These are phyloP conservation scores for Pyxicephalus adspersus DNA, from an alignment of 2,113 vertebrate genomes.

Conservation along the genomic window DNA sequence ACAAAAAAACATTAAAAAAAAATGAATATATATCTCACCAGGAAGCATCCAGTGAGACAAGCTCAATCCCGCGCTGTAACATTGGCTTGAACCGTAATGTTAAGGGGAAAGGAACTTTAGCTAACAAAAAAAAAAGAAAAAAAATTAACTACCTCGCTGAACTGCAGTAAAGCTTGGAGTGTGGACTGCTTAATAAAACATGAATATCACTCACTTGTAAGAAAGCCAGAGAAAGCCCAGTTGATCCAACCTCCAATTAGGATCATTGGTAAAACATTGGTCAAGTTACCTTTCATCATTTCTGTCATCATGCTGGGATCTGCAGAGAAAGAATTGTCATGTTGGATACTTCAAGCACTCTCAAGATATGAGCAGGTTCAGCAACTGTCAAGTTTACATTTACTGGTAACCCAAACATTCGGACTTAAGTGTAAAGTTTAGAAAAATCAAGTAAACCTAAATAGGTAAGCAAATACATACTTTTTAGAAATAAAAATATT, in stretches of 20 bases:
- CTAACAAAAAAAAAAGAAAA: slow-evolving; percentile 59
- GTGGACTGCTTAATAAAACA: too few species aligned
- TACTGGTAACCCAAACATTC: too few species aligned
- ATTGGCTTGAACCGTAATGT: slow-evolving; percentile 84
- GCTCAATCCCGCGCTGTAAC: slow-evolving; percentile 81
- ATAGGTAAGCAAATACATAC: too few species aligned
- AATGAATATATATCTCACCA: slow-evolving; percentile 67
- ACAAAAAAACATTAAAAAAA: background rate
- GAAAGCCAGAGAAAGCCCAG: slow-evolving; percentile 85
- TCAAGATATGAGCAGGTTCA: too few species aligned
- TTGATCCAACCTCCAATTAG: slow-evolving; percentile 86
- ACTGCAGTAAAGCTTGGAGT: background rate
- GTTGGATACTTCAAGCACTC: too few species aligned
- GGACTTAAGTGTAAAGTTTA: too few species aligned
- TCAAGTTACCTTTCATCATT: slow-evolving; percentile 86
- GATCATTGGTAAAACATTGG: slow-evolving; percentile 84
- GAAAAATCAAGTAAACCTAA: too few species aligned
- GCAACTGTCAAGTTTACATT: too few species aligned
- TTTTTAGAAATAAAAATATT: too few species aligned
- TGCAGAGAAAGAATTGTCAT: slow-evolving; percentile 54
- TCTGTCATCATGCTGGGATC: slow-evolving; percentile 81
- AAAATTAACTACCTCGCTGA: background rate
- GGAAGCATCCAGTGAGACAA: slow-evolving; percentile 79
- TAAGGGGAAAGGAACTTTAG: slow-evolving; percentile 78
- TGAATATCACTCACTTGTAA: slow-evolving; percentile 74